phyloP scores from a whole-genome alignment of 2,113 vertebrate genomes.

The Stictonetta naevosa region DNA sequence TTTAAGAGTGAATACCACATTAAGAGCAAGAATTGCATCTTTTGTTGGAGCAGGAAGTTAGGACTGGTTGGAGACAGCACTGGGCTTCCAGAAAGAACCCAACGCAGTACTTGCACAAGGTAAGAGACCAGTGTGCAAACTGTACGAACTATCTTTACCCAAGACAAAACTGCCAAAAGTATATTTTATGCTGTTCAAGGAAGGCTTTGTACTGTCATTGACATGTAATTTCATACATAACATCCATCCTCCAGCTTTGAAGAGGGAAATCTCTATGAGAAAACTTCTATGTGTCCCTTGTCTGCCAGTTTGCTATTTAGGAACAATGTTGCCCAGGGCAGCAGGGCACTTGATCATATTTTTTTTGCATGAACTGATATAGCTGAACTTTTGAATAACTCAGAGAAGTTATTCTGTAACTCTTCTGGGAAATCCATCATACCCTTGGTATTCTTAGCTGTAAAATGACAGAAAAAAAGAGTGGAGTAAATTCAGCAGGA shows the following conservation, averaged over 20 bases:
- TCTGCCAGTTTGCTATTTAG: no score
- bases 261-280: background rate
- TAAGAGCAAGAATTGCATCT: background rate
- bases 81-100: background rate
- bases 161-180: background rate
- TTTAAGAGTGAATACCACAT: background rate
- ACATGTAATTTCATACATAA: background rate
- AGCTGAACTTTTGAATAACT: background rate
- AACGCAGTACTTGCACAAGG: rapidly evolving
- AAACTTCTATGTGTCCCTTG: no score
- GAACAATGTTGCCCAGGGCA: background rate
- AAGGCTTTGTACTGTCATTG: background rate
- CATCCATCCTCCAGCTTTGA: background rate
- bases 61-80: background rate
- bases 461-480: background rate
- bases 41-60: background rate
- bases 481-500: background rate
- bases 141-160: background rate
- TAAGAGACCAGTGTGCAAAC: rapidly evolving
- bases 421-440: background rate
- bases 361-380: background rate
- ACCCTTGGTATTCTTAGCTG: background rate
- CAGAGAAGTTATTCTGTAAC: background rate
- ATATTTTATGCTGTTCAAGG: background rate
- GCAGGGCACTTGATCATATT: rapidly evolving